A percentile compares a stretch with the other conserved stretches of the same genome.
These are phyloP conservation scores for Atopsyche davidsoni DNA, from an alignment of 1,140 invertebrate species.

Conservation along the genomic window DNA sequence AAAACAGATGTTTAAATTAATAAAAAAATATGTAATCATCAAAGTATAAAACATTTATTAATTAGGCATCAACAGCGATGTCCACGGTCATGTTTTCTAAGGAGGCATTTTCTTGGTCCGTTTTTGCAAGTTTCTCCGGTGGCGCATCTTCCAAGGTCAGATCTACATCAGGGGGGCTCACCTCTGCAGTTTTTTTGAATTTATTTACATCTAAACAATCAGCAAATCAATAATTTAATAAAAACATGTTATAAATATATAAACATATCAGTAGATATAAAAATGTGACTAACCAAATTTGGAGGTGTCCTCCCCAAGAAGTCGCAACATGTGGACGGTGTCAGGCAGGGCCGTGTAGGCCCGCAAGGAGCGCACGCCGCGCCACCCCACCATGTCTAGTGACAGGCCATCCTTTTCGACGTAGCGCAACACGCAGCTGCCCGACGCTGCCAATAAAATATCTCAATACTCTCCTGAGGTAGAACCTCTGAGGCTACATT, in stretches of 20 bases:
- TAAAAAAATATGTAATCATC: no score
- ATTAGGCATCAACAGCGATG: not conserved
- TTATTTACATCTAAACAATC: constrained; percentile 42
- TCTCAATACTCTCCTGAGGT: no score
- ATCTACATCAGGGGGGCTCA: not conserved
- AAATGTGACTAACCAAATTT: constrained; percentile 58
- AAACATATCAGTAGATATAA: not conserved
- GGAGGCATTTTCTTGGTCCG: not conserved
- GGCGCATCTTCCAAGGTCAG: constrained; percentile 2
- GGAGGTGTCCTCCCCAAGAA: constrained; percentile 76
- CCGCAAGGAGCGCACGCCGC: constrained; percentile 76
- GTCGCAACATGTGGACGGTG: constrained; percentile 75
- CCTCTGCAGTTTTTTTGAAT: constrained; percentile 38
- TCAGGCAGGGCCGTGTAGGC: constrained; percentile 80
- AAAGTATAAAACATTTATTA: no score
- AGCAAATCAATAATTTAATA: constrained; percentile 7
- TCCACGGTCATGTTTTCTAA: not conserved
- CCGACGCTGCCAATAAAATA: constrained; percentile 61
- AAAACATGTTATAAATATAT: not conserved
- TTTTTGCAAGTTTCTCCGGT: not conserved
- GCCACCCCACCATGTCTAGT: constrained; percentile 81
- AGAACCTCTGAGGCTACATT: no score
- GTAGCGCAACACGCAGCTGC: constrained; percentile 71
- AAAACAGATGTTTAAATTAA: no score
- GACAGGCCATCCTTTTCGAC: constrained; percentile 54